These are phyloP conservation scores for Hyphantria cunea DNA, from an alignment of 1,140 invertebrate species.

Conservation along the genomic window DNA sequence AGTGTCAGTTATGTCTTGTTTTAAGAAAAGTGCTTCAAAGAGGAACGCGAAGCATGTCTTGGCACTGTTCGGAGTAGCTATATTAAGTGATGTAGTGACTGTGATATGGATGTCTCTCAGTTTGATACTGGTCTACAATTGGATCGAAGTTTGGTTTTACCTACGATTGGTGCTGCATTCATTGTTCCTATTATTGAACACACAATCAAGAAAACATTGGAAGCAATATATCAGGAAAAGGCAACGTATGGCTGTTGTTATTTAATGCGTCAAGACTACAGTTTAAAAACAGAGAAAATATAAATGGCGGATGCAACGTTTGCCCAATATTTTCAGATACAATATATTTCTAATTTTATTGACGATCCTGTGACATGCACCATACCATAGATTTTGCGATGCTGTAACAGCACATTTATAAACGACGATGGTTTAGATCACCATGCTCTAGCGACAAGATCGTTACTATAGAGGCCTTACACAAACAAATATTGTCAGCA, in stretches of 20 bases:
- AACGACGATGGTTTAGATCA: too few relatives aligned
- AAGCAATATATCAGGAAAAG: conserved; percentile 7
- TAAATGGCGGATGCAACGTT: too few relatives aligned
- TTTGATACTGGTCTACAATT: not conserved
- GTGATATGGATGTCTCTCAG: not conserved
- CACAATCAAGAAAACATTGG: conserved; percentile 7
- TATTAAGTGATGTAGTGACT: conserved; percentile 18
- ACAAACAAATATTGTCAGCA: too few relatives aligned
- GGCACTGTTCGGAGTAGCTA: conserved; percentile 20
- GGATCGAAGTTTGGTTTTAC: conserved; percentile 2
- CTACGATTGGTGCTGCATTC: conserved; percentile 10
- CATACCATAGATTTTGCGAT: too few relatives aligned
- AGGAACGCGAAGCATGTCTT: conserved; percentile 13
- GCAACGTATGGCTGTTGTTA: conserved; percentile 8
- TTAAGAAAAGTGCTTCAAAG: conserved; percentile 7
- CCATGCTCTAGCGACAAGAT: too few relatives aligned
- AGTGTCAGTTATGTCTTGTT: conserved; percentile 29
- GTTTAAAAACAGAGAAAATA: too few relatives aligned
- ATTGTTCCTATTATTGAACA: conserved; percentile 6
- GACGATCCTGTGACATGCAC: too few relatives aligned
- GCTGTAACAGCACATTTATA: too few relatives aligned
- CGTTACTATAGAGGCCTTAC: too few relatives aligned
- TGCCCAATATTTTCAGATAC: too few relatives aligned
- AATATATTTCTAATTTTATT: too few relatives aligned
- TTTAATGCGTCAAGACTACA: conserved; percentile 2